Conservation (phyloP, 2,888 invertebrate species). For the Troides helena region DNA sequence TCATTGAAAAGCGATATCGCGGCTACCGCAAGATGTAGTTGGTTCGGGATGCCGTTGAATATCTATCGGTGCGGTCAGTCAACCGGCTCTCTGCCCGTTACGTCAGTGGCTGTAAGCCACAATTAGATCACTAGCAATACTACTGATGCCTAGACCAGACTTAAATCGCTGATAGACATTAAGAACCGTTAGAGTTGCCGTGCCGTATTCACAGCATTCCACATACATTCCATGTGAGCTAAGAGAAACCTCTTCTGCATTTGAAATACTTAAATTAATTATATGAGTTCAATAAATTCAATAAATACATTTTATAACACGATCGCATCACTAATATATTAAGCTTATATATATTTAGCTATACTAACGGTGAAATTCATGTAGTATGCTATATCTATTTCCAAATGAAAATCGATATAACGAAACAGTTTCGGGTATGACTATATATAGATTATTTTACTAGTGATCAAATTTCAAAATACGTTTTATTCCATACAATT, state of each 20-base stretch:
- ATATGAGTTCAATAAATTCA: too few relatives aligned
- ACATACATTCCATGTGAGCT: slow-evolving; percentile 43
- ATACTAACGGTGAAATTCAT: too few relatives aligned
- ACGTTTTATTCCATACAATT: too few relatives aligned
- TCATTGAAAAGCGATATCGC: slow-evolving; percentile 2
- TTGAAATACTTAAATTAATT: background rate
- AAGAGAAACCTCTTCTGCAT: slow-evolving; percentile 28
- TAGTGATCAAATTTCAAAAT: too few relatives aligned
- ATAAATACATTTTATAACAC: background rate
- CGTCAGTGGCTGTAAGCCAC: slow-evolving; percentile 70
- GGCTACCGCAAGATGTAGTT: slow-evolving; percentile 36
- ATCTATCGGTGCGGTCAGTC: slow-evolving; percentile 72
- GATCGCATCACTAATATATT: background rate
- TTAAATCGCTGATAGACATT: slow-evolving; percentile 60
- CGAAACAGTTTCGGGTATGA: too few relatives aligned
- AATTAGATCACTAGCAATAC: slow-evolving; percentile 74
- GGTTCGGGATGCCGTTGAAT: slow-evolving; percentile 60
- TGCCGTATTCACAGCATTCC: slow-evolving; percentile 51
- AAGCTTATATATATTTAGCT: background rate
- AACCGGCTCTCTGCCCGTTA: slow-evolving; percentile 71
- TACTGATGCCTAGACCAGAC: slow-evolving; percentile 67
- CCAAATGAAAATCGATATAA: too few relatives aligned
- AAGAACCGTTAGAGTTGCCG: slow-evolving; percentile 69
- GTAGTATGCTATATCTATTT: too few relatives aligned
- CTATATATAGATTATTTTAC: too few relatives aligned